phyloP scores from a whole-genome alignment of 2,113 vertebrate species.

The Pycnonotus jocosus region DNA sequence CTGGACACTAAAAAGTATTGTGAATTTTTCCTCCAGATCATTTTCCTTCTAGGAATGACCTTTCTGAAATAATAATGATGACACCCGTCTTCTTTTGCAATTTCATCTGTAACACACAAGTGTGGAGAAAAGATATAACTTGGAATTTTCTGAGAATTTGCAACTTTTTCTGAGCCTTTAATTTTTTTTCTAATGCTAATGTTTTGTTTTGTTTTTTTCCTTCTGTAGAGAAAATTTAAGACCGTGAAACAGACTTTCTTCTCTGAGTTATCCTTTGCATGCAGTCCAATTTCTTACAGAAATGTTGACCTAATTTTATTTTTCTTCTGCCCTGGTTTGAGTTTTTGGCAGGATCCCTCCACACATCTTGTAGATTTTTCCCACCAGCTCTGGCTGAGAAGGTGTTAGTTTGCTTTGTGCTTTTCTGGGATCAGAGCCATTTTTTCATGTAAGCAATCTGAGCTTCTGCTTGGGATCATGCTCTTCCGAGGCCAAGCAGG shows the following conservation, averaged over 20 bases:
- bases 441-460: neutral
- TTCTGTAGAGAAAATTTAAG: neutral
- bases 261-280: neutral
- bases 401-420: conserved; percentile 18
- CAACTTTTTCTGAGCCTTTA: neutral
- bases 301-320: conserved; percentile 39
- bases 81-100: neutral
- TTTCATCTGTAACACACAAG: neutral
- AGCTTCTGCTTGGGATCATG: neutral
- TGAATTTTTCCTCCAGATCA: neutral
- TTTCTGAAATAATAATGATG: neutral
- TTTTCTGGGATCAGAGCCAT: conserved; percentile 37
- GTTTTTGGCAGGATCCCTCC: neutral
- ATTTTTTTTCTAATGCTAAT: neutral
- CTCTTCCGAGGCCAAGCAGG: neutral
- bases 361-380: neutral
- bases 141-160: neutral
- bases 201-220: neutral
- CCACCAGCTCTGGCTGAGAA: neutral
- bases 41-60: neutral
- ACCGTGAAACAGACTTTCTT: neutral
- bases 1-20: neutral
- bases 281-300: neutral
- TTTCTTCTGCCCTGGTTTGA: neutral
- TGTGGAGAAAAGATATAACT: neutral